Percentiles rank a stretch among this genome's conserved stretches.
phyloP scores from a whole-genome alignment of 2,888 invertebrate species.

The Endotricha flammealis region DNA sequence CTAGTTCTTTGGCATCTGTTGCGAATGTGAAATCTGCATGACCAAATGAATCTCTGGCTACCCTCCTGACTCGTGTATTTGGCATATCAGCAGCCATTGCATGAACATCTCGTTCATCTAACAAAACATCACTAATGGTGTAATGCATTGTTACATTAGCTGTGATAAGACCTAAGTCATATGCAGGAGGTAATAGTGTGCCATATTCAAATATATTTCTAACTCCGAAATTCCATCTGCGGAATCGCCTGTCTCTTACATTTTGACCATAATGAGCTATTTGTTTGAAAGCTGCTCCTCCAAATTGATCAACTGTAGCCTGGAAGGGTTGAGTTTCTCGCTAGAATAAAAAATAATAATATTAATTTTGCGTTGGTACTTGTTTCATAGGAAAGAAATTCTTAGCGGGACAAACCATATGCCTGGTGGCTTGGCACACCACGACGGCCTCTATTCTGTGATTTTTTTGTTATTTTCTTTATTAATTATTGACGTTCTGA shows the following conservation, averaged over 20 bases:
- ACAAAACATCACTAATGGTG: conserved; percentile 37
- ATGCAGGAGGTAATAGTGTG: conserved; percentile 35
- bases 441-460: no score
- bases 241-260: conserved; percentile 43
- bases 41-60: conserved; percentile 38
- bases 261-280: conserved; percentile 58
- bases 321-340: background rate
- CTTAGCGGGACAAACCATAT: no score
- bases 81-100: conserved; percentile 48
- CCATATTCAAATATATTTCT: conserved; percentile 40
- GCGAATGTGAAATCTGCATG: conserved; percentile 45
- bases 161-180: conserved; percentile 40
- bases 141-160: conserved; percentile 49
- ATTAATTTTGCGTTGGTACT: no score
- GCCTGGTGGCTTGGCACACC: no score
- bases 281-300: conserved; percentile 51
- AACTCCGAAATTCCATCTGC: conserved; percentile 42
- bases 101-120: conserved; percentile 46
- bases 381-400: no score
- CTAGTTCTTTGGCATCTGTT: conserved; percentile 43
- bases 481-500: no score
- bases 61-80: conserved; percentile 37
- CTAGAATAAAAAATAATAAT: background rate
- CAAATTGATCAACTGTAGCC: conserved; percentile 1
- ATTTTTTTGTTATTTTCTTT: no score